These are phyloP conservation scores for Neoitamus cyanurus DNA, from an alignment of 2,888 invertebrate species.

Conservation along the genomic window DNA sequence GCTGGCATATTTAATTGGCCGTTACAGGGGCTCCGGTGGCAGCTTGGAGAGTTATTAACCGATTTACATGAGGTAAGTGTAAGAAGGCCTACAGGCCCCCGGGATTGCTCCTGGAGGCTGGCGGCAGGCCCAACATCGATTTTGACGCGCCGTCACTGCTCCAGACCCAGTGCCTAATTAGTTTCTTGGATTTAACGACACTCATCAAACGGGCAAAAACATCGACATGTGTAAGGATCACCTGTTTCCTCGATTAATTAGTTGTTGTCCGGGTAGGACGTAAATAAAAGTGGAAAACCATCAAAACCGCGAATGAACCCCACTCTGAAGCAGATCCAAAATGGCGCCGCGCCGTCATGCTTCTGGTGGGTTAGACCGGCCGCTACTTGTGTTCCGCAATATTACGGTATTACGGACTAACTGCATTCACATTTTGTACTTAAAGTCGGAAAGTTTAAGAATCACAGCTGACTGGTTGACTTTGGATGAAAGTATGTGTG, in stretches of 20 bases:
- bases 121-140: not conserved
- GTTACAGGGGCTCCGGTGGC: not conserved
- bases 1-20: slow-evolving; percentile 15
- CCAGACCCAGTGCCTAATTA: not conserved
- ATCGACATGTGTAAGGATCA: not conserved
- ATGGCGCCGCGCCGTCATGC: not conserved
- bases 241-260: not conserved
- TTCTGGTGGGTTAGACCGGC: too few species aligned
- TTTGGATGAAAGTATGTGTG: too few species aligned
- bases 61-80: not conserved
- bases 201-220: not conserved
- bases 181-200: not conserved
- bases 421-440: not conserved
- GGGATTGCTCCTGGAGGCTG: not conserved
- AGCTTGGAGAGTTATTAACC: slow-evolving; percentile 5
- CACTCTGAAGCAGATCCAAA: not conserved
- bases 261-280: not conserved
- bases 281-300: not conserved
- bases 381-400: too few species aligned
- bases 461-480: not conserved
- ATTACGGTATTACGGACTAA: not conserved
- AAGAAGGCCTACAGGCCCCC: not conserved
- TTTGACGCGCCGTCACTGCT: not conserved
- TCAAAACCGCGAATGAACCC: not conserved
- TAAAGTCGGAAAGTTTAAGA: not conserved